Evolutionary conservation across 2,113 vertebrate genomes (phyloP).

Genomic region (Cichladusa arquata): DNA sequence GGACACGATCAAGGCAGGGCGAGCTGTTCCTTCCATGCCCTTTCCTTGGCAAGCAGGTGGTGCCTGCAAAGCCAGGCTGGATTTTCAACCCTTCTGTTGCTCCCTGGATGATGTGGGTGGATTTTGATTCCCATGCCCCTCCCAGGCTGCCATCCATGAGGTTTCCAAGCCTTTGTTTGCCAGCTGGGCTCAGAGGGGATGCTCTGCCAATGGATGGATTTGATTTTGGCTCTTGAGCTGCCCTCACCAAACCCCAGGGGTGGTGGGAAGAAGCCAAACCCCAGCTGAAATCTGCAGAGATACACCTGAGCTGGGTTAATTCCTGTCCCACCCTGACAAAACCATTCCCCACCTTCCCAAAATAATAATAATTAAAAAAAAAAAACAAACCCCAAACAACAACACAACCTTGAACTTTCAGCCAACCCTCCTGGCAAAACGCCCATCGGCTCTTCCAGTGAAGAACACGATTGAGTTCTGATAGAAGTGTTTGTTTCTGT

Average conservation of each 20-base stretch:
- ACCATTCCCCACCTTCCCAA: not conserved
- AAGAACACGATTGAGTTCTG: not conserved
- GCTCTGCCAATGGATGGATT: not conserved
- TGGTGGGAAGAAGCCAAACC: not conserved
- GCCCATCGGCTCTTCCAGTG: not conserved
- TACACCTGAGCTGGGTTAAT: not conserved
- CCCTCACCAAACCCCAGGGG: not conserved
- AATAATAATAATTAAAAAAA: not conserved
- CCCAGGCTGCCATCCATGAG: not conserved
- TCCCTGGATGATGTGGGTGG: not conserved
- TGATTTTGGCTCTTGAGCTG: fast-evolving
- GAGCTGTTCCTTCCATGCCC: not conserved
- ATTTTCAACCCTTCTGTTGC: not conserved
- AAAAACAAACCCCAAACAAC: not conserved
- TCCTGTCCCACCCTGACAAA: not conserved
- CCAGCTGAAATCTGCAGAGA: not conserved
- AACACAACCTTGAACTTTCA: not conserved
- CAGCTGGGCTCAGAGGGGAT: not conserved
- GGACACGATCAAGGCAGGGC: fast-evolving
- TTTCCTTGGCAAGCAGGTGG: not conserved
- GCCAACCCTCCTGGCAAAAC: not conserved
- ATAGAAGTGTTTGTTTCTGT: not conserved
- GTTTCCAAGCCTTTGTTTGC: not conserved
- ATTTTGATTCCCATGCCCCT: not conserved
- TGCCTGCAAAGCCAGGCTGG: not conserved